A percentile compares a stretch with the other conserved stretches of the same genome.
Evolutionary conservation across 2,797 vertebrate species (phyloP).

Genomic region (Sebastes aleutianus): DNA sequence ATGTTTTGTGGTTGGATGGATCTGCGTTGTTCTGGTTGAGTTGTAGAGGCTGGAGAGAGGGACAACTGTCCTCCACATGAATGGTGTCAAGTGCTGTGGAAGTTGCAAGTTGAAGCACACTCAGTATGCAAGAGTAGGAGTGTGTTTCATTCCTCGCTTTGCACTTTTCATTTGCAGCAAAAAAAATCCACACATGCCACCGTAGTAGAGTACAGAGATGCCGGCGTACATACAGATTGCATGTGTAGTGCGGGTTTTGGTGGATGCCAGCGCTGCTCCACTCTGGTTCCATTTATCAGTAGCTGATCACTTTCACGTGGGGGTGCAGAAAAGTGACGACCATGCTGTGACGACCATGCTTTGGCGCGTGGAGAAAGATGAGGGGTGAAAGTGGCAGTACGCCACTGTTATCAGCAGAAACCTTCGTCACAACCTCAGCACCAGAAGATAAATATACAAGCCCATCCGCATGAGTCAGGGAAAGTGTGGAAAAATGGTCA

Average conservation of each 20-base stretch:
- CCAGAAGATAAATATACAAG: conserved; percentile 48
- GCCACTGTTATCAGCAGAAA: conserved; percentile 45
- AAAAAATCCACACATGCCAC: neutral
- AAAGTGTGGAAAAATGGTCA: conserved; percentile 27
- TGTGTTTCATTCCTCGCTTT: neutral
- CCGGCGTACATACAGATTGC: neutral
- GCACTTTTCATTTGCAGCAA: neutral
- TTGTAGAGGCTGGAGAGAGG: neutral
- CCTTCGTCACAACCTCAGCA: conserved; percentile 23
- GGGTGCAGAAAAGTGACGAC: neutral
- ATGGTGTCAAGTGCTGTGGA: neutral
- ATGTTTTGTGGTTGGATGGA: neutral
- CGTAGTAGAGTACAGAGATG: neutral
- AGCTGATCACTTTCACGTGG: conserved; percentile 18
- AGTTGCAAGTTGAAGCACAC: conserved; percentile 1
- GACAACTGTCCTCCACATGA: neutral
- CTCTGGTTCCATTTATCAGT: conserved; percentile 32
- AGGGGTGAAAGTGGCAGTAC: conserved; percentile 6
- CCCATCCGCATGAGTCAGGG: conserved; percentile 10
- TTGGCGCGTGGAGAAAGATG: conserved; percentile 15
- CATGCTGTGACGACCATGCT: neutral
- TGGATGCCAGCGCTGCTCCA: neutral
- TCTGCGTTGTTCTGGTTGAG: neutral
- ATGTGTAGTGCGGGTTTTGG: neutral
- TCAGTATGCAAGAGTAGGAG: neutral